Evolutionary conservation across 2,113 vertebrate genomes (phyloP).

Genomic region (Eclectus roratus): DNA sequence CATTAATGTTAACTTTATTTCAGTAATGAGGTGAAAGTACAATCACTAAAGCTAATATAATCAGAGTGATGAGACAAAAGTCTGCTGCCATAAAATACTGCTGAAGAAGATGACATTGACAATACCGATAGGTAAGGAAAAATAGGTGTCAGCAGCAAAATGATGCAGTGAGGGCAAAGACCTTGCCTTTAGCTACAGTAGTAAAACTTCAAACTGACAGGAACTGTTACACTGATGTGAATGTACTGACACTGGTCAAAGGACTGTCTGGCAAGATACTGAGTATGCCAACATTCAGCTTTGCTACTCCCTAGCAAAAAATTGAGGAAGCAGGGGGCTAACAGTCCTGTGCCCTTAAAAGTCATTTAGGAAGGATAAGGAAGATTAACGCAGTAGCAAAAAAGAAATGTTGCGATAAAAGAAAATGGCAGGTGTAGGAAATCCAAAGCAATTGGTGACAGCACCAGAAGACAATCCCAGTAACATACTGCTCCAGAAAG

Average conservation of each 20-base stretch:
- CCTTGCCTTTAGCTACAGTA: neutral
- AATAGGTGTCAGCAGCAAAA: neutral
- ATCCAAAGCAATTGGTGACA: constrained; percentile 30
- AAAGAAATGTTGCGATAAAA: neutral
- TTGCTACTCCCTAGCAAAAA: neutral
- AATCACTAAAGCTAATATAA: constrained; percentile 72
- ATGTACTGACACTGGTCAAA: neutral
- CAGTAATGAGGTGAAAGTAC: constrained; percentile 75
- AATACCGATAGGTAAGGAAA: constrained; percentile 2
- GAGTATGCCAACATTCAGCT: neutral
- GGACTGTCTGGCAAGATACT: neutral
- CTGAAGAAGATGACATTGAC: constrained; percentile 35
- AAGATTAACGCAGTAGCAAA: neutral
- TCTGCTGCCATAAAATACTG: constrained; percentile 23
- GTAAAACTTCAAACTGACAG: neutral
- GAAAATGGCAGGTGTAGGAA: constrained; percentile 21
- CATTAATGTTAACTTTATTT: constrained; percentile 77
- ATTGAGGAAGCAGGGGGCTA: neutral
- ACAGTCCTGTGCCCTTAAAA: neutral
- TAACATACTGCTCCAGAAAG: constrained; percentile 27
- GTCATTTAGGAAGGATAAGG: neutral
- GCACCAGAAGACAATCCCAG: neutral
- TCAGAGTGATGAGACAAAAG: constrained; percentile 67
- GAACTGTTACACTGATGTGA: neutral
- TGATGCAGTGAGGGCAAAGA: neutral